Conservation (phyloP, 2,888 invertebrate species). For the Drosophila recens region DNA sequence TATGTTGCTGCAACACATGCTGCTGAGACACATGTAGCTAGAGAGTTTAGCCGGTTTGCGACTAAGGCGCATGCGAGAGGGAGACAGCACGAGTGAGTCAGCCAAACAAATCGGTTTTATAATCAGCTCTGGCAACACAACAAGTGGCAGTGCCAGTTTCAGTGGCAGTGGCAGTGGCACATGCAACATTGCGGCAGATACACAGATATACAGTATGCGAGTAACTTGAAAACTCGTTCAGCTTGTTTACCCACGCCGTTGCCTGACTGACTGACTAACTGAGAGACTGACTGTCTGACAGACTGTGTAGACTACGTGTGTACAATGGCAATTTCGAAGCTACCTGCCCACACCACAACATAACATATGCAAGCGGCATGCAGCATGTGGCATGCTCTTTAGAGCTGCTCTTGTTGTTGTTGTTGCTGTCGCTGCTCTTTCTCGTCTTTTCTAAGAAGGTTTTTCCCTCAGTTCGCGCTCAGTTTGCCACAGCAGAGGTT, state of each 20-base stretch:
- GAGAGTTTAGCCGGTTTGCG: conserved; percentile 13
- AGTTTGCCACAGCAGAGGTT: conserved; percentile 35
- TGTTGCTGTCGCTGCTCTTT: conserved; percentile 18
- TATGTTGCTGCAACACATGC: conserved; percentile 14
- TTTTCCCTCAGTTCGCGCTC: conserved; percentile 36
- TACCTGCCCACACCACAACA: conserved; percentile 48
- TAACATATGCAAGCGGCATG: conserved; percentile 45
- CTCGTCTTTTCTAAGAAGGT: conserved; percentile 37
- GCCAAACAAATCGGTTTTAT: conserved; percentile 54
- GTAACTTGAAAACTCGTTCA: conserved; percentile 62
- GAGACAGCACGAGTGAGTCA: conserved; percentile 18
- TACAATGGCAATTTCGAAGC: conserved; percentile 22
- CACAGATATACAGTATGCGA: conserved; percentile 48
- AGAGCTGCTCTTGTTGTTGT: conserved; percentile 1
- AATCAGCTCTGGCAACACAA: conserved; percentile 57
- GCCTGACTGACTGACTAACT: conserved; percentile 10
- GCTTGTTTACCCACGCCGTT: conserved; percentile 71
- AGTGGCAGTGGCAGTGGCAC: conserved; percentile 52
- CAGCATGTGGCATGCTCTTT: conserved; percentile 43
- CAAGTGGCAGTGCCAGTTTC: conserved; percentile 52
- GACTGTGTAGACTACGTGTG: conserved; percentile 15
- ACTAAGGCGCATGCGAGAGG: conserved; percentile 10
- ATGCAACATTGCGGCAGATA: conserved; percentile 61
- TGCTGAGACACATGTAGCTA: conserved; percentile 10
- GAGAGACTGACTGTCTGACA: conserved; percentile 6